A percentile compares a stretch with the other conserved stretches of the same genome.
phyloP scores from a whole-genome alignment of 2,797 vertebrate genomes.

The Gobio occitaniae region DNA sequence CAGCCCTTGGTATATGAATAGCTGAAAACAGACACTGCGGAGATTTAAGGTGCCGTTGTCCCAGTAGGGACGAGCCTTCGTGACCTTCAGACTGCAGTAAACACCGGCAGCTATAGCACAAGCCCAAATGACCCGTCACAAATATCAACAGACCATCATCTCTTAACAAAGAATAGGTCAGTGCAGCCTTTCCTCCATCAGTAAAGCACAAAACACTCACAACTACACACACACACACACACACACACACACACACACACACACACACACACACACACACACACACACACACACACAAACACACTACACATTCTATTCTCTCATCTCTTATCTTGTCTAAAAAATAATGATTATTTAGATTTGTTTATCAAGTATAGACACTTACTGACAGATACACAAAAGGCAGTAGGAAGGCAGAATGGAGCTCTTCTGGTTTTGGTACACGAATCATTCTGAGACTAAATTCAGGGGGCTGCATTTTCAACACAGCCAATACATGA shows the following conservation, averaged over 20 bases:
- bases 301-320: background rate
- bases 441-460: conserved; percentile 26
- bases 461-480: conserved; percentile 26
- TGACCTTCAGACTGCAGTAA: conserved; percentile 55
- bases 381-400: conserved; percentile 35
- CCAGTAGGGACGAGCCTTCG: conserved; percentile 13
- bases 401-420: conserved; percentile 5
- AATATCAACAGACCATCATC: conserved; percentile 49
- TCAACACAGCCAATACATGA: conserved; percentile 25
- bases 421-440: conserved; percentile 23
- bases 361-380: background rate
- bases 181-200: background rate
- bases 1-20: conserved; percentile 35
- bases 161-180: background rate
- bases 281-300: background rate
- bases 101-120: conserved; percentile 25
- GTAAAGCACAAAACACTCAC: background rate
- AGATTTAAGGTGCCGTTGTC: conserved; percentile 55
- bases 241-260: too few relatives aligned
- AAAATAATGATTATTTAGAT: background rate
- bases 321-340: background rate
- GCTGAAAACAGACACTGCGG: conserved; percentile 48
- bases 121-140: conserved; percentile 31
- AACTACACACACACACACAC: too few relatives aligned
- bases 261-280: background rate